Evolutionary conservation across 2,888 invertebrate genomes (phyloP).

Genomic region (Chrysolina oricalcia): DNA sequence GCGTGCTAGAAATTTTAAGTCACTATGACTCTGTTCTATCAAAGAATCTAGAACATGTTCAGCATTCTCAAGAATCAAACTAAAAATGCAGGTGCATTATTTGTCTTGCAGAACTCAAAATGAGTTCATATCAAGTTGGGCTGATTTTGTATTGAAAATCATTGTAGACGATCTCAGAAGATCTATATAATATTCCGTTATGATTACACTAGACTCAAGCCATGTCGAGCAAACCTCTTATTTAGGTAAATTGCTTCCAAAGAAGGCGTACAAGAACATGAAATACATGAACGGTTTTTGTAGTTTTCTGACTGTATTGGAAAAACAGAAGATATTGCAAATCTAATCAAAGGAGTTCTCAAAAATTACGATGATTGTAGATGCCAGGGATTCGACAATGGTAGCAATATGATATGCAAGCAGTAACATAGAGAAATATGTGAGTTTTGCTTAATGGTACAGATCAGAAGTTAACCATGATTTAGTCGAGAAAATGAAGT

Average conservation of each 20-base stretch:
- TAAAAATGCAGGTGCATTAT: too few relatives aligned
- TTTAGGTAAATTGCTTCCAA: constrained; percentile 13
- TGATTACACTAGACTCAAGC: constrained; percentile 4
- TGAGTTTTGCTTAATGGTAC: too few relatives aligned
- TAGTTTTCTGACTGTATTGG: constrained; percentile 25
- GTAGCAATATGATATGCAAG: background rate
- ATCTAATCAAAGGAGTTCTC: background rate
- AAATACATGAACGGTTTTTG: constrained; percentile 4
- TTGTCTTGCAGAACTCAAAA: constrained; percentile 27
- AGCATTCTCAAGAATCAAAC: background rate
- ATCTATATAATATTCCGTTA: constrained; percentile 13
- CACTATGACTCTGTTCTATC: too few relatives aligned
- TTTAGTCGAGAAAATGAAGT: too few relatives aligned
- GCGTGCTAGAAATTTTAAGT: too few relatives aligned
- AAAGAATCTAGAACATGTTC: too few relatives aligned
- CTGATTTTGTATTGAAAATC: constrained; percentile 19
- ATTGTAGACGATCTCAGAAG: constrained; percentile 17
- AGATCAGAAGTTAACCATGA: too few relatives aligned
- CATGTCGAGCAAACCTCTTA: constrained; percentile 8
- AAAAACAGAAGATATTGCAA: background rate
- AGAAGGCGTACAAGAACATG: constrained; percentile 11
- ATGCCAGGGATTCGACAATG: background rate
- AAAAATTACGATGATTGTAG: background rate
- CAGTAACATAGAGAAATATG: too few relatives aligned
- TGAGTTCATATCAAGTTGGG: constrained; percentile 28